A percentile compares a stretch with the other conserved stretches of the same genome.
Evolutionary conservation across 2,113 vertebrate genomes (phyloP).

Genomic region (Malurus cyaneus): DNA sequence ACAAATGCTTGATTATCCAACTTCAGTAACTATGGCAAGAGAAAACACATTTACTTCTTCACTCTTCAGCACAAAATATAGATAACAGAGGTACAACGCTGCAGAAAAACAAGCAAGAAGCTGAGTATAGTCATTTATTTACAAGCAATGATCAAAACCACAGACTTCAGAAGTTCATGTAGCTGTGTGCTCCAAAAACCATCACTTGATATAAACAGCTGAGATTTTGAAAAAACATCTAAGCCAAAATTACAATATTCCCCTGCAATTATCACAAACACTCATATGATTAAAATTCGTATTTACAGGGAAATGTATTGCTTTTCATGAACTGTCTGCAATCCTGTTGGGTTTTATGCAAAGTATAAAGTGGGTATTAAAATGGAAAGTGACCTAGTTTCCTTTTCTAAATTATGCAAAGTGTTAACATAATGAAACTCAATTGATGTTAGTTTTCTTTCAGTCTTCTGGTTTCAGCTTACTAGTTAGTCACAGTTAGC

Average conservation of each 20-base stretch:
- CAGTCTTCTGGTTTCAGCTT: slow-evolving; percentile 21
- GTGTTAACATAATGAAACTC: slow-evolving; percentile 4
- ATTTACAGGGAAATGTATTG: background rate
- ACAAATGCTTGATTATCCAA: slow-evolving; percentile 32
- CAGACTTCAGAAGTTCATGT: background rate
- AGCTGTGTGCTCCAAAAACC: background rate
- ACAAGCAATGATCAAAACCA: background rate
- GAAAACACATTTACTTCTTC: background rate
- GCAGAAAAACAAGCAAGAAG: background rate
- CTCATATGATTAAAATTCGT: background rate
- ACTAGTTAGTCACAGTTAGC: background rate
- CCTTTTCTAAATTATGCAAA: background rate
- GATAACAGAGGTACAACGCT: background rate
- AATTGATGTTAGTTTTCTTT: background rate
- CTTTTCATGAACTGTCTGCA: background rate
- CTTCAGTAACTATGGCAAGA: background rate
- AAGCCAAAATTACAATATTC: background rate
- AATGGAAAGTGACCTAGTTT: slow-evolving; percentile 39
- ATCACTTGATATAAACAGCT: background rate
- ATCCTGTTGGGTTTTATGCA: background rate
- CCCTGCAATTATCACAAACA: background rate
- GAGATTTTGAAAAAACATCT: background rate
- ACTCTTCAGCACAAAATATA: background rate
- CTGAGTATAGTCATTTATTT: background rate
- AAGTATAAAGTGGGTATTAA: background rate